Percentiles rank a stretch among this genome's conserved stretches.
Evolutionary conservation across 2,113 vertebrate species (phyloP).

Genomic region (Sakesphorus luctuosus): DNA sequence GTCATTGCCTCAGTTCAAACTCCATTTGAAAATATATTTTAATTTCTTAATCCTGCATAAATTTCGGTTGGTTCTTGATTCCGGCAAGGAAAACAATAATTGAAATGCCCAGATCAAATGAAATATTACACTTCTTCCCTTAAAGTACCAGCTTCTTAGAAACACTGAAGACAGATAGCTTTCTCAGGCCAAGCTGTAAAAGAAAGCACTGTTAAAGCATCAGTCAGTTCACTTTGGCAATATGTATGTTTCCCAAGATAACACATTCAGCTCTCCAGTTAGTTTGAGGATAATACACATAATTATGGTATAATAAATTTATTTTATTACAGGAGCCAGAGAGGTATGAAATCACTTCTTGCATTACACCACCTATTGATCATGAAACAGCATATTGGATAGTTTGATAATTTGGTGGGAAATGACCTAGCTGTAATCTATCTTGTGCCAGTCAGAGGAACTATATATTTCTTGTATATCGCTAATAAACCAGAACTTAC

Average conservation of each 20-base stretch:
- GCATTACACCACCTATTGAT: slow-evolving; percentile 20
- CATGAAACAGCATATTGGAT: not conserved
- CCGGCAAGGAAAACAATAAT: not conserved
- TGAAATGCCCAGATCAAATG: not conserved
- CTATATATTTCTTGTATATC: not conserved
- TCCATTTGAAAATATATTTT: not conserved
- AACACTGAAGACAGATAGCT: not conserved
- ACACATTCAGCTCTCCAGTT: not conserved
- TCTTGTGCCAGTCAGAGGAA: not conserved
- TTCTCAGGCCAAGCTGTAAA: not conserved
- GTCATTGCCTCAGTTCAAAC: not conserved
- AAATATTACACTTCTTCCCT: not conserved
- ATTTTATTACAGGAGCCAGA: slow-evolving; percentile 13
- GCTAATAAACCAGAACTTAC: slow-evolving; percentile 13
- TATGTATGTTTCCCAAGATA: not conserved
- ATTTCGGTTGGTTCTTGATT: not conserved
- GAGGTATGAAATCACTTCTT: slow-evolving; percentile 19
- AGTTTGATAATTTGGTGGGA: slow-evolving; percentile 15
- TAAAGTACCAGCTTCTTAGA: not conserved
- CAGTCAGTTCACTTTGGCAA: not conserved
- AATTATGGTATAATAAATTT: slow-evolving; percentile 22
- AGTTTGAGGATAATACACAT: slow-evolving; percentile 17
- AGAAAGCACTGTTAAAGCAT: not conserved
- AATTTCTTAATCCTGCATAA: not conserved
- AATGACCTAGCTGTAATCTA: not conserved